A percentile compares a stretch with the other conserved stretches of the same genome.
phyloP scores from a whole-genome alignment of 2,797 vertebrate genomes.

The Schizothorax lantsangensis region DNA sequence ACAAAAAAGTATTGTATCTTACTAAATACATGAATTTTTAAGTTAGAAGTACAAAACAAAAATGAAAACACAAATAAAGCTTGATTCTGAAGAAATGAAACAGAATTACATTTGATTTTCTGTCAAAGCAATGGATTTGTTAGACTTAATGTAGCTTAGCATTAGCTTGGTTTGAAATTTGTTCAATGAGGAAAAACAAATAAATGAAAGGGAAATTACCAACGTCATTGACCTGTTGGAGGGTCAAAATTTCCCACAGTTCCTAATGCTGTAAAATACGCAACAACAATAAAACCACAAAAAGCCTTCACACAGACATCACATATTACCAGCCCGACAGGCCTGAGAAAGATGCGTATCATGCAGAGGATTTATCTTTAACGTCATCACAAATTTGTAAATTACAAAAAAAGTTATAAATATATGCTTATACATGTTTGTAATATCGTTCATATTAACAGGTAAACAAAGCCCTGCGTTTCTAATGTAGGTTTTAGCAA shows the following conservation, averaged over 20 bases:
- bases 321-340: slow-evolving; percentile 75
- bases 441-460: neutral
- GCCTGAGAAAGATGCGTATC: slow-evolving; percentile 49
- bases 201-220: slow-evolving; percentile 97
- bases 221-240: slow-evolving; percentile 95
- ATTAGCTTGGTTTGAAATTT: slow-evolving; percentile 78
- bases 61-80: neutral
- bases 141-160: slow-evolving; percentile 66
- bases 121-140: slow-evolving; percentile 19
- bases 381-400: neutral
- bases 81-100: slow-evolving; percentile 16
- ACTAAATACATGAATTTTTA: neutral
- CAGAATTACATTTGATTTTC: slow-evolving; percentile 17
- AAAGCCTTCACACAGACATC: slow-evolving; percentile 85
- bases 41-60: neutral
- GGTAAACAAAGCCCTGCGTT: neutral
- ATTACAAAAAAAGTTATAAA: neutral
- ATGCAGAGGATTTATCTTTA: slow-evolving; percentile 62
- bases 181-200: slow-evolving; percentile 86
- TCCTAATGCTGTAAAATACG: slow-evolving; percentile 99
- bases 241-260: slow-evolving; percentile 99
- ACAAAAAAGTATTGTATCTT: neutral
- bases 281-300: slow-evolving; percentile 94
- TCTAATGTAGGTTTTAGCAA: neutral
- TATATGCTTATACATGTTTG: neutral